Evolutionary conservation across 2,797 vertebrate genomes (phyloP).

Genomic region (Labeo calbasu): DNA sequence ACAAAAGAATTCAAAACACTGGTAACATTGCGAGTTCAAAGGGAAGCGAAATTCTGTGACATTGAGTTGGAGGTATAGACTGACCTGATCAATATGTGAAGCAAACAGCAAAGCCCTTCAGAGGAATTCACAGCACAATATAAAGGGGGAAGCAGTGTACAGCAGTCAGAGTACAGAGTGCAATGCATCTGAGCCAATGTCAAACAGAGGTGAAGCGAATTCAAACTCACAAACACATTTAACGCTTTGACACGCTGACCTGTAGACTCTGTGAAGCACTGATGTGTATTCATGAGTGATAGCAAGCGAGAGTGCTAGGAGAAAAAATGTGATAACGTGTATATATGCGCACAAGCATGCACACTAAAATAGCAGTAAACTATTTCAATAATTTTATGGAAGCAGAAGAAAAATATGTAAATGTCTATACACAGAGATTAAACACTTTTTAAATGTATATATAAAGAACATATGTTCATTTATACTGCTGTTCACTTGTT

Average conservation of each 20-base stretch:
- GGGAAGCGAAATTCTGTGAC: slow-evolving; percentile 50
- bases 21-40: slow-evolving; percentile 32
- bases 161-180: slow-evolving; percentile 23
- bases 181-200: slow-evolving; percentile 68
- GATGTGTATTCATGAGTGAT: slow-evolving; percentile 73
- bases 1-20: neutral
- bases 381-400: neutral
- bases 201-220: slow-evolving; percentile 66
- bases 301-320: slow-evolving; percentile 21
- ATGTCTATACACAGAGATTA: neutral
- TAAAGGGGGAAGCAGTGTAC: slow-evolving; percentile 11
- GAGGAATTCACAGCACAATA: slow-evolving; percentile 48
- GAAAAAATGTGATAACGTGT: slow-evolving; percentile 2
- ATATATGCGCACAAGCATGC: slow-evolving; percentile 2
- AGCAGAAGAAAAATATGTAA: neutral
- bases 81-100: slow-evolving; percentile 63
- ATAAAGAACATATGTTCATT: neutral
- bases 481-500: slow-evolving; percentile 4
- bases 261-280: slow-evolving; percentile 43
- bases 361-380: slow-evolving; percentile 4
- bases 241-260: slow-evolving; percentile 63
- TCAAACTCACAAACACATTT: slow-evolving; percentile 67
- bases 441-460: neutral
- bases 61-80: slow-evolving; percentile 49
- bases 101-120: slow-evolving; percentile 49